These are phyloP conservation scores for Cataglyphis livida DNA, from an alignment of 2,888 invertebrate genomes.

Conservation along the genomic window DNA sequence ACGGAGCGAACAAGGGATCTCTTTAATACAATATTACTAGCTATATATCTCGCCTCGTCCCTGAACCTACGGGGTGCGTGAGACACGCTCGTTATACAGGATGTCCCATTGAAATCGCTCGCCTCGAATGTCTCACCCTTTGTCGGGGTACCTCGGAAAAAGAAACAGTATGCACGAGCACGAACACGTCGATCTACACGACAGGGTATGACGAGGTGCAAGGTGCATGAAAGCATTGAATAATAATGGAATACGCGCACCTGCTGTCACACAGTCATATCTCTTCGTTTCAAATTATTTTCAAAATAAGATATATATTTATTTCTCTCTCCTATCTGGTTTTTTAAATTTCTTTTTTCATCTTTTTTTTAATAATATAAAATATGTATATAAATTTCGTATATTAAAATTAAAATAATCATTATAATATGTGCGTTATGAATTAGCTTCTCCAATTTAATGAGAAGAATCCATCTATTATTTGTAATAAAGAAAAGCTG, in stretches of 20 bases:
- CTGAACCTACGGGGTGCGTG: slow-evolving; percentile 80
- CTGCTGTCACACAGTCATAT: slow-evolving; percentile 1
- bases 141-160: slow-evolving; percentile 51
- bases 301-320: background rate
- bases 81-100: slow-evolving; percentile 75
- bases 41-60: slow-evolving; percentile 73
- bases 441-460: too few species aligned
- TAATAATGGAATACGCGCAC: background rate
- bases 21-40: slow-evolving; percentile 81
- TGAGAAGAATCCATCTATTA: background rate
- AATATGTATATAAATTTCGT: background rate
- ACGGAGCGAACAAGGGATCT: slow-evolving; percentile 79
- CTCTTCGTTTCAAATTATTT: background rate
- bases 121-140: slow-evolving; percentile 63
- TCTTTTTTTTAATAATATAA: background rate
- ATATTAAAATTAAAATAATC: background rate
- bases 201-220: slow-evolving; percentile 29
- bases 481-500: background rate
- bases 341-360: background rate
- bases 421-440: background rate
- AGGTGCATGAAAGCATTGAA: slow-evolving; percentile 16
- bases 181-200: background rate
- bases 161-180: slow-evolving; percentile 1
- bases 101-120: slow-evolving; percentile 75
- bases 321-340: too few species aligned